phyloP scores from a whole-genome alignment of 2,113 vertebrate genomes.

The Paramormyrops kingsleyae region DNA sequence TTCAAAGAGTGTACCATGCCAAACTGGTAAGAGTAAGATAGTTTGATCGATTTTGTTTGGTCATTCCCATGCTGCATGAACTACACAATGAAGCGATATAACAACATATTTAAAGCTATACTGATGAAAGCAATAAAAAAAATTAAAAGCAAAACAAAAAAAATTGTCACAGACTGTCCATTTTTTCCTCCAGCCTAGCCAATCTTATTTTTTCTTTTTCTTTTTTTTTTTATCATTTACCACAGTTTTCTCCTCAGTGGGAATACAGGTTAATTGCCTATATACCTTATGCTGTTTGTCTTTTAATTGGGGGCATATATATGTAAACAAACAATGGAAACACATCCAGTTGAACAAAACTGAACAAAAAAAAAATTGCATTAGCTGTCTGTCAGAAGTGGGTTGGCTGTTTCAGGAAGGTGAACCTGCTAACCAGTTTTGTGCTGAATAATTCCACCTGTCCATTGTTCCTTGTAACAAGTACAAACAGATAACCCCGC shows the following conservation, averaged over 20 bases:
- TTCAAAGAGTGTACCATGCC: neutral
- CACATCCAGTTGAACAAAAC: neutral
- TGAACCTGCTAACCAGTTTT: neutral
- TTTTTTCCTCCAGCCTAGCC: neutral
- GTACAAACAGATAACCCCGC: neutral
- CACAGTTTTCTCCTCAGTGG: slow-evolving; percentile 21
- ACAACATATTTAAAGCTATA: neutral
- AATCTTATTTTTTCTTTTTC: neutral
- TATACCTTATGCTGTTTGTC: neutral
- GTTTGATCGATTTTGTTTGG: neutral
- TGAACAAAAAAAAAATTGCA: neutral
- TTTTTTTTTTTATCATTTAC: slow-evolving; percentile 18
- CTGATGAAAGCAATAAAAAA: neutral
- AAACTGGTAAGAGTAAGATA: slow-evolving; percentile 9
- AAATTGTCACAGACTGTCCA: neutral
- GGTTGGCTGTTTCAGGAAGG: neutral
- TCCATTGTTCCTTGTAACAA: neutral
- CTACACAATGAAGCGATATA: neutral
- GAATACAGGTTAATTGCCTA: slow-evolving; percentile 21
- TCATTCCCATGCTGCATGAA: neutral
- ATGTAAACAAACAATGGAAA: neutral
- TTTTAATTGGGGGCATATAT: neutral
- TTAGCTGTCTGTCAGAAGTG: neutral
- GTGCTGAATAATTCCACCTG: neutral
- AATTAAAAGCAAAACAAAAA: neutral